Evolutionary conservation across 2,888 invertebrate species (phyloP), one percentile per base, ranked within the genome.

Genomic region (Neria commutata): DNA sequence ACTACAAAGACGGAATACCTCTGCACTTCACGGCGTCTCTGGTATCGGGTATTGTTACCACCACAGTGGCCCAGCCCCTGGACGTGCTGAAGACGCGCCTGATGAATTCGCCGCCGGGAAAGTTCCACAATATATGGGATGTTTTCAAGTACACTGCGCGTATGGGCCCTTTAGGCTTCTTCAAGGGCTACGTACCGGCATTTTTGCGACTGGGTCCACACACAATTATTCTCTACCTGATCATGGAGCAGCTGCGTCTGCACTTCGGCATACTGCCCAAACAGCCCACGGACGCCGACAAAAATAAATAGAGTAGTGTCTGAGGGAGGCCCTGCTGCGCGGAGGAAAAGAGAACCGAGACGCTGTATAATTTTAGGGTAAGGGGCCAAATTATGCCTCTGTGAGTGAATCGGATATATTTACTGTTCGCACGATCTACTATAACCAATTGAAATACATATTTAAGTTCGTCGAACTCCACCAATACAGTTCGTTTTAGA

Each of bases 71-170:
- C 0, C 98, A 98, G 83, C 98, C 98, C 1, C 84, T 98, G 56
- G 98, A 98, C 82, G 98, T 99, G 3, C 84, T 99, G 66, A 99
- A 99, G 83, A 99, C 98, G 0, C 86, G 98, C 68, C 89, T 94
- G 63, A 98, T 98, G 98, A 98, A 98, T 81, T 94, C 98, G 0
- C 89, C 89, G 67, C 92, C 94, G 3, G 96, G 95, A 16, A 92
- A 95, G 83, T 94, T 91, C 75, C 86, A 86, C 66, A 89, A 88
- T 63, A 81, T 94, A 24, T 71, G 81, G 82, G 86, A 88, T 59
- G 86, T 97, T 60, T 83, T 94, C 16, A 71, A 85, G 14, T 89
- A 88, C 76, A 97, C 96, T 8, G 94, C 91, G 10, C 91, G 89
- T 78, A 85, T 92, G 70, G 95, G 97, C 1, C 97, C 97, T 1